Evolutionary conservation across 2,797 vertebrate species (phyloP).

Genomic region (Numenius phaeopus): DNA sequence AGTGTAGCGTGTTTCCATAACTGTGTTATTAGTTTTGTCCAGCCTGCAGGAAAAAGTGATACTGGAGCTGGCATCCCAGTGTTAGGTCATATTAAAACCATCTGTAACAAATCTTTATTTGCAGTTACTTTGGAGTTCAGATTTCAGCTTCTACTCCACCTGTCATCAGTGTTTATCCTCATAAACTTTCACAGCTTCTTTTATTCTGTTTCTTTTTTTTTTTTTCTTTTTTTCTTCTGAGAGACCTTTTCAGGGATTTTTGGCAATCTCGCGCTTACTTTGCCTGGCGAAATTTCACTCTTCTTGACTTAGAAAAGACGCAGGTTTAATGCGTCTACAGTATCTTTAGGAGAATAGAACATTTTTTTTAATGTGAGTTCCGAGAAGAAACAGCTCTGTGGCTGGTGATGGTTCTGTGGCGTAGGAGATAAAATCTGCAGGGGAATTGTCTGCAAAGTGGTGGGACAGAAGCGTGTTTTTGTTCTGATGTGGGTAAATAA

Average conservation of each 20-base stretch:
- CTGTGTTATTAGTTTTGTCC: constrained; percentile 49
- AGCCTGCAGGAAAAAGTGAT: constrained; percentile 55
- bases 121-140: constrained; percentile 76
- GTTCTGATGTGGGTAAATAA: neutral
- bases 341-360: neutral
- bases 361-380: neutral
- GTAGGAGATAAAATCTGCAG: fast-evolving
- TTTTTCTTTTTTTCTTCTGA: neutral
- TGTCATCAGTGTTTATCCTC: constrained; percentile 78
- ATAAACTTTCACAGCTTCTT: constrained; percentile 67
- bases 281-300: neutral
- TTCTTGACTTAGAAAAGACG: neutral
- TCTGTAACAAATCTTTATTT: constrained; percentile 81
- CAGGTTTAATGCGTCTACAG: neutral
- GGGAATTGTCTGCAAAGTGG: neutral
- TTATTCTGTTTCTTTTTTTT: neutral
- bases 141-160: constrained; percentile 79
- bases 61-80: constrained; percentile 38
- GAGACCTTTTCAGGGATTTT: constrained; percentile 33
- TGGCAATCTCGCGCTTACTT: neutral
- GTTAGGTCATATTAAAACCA: constrained; percentile 74
- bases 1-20: constrained; percentile 15
- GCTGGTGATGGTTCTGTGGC: neutral
- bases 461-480: fast-evolving
- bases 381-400: neutral